Base-by-base conservation (phyloP, 2,113 vertebrate species). In the Nansenia antarctica region DNA sequence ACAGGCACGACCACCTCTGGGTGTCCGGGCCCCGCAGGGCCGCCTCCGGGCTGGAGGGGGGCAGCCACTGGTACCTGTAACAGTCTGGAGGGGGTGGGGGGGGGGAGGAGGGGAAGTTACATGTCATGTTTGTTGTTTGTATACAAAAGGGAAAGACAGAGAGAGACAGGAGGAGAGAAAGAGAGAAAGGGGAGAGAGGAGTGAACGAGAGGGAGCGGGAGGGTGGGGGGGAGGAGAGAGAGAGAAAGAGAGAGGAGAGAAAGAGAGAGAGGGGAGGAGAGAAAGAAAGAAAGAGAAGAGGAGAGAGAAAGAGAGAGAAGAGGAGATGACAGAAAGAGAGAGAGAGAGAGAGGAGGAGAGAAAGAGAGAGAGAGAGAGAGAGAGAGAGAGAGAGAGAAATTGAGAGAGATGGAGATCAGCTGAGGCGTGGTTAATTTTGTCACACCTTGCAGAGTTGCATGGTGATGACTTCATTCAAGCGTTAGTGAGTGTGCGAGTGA, bases 1-100 rank as follows among this genome's bases (percentile, higher is more conserved):
- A 99, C 76, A 96, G 82, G 73, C 96, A 98, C 53, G 92, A 94
- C 31, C 93, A 91, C 11, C 86, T 86, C 70, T 91, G 82, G 0
- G 91, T 91, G 79, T 96, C 89, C 0, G 96, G 96, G 18, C 94
- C 94, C 34, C 85, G 90, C 65, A 98, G 90, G 35, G 55, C 80
- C 20, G 92, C 24, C 0, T 83, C 32, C 1, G 85, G 76, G 9
- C 89, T 76, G 2, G 87, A 87, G 22, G 73, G 65, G 82, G 98
- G 86, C 9, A 87, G 90, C n/a, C n/a, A n/a, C 74, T 89, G 92
- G 80, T 97, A 95, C 62, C 87, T 89, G 80, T 95, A 96, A 79
- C 96, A 98, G 67, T 94, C 97, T 99, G 77, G 67, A 83, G 29
- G 7, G 1, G 11, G 15, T 49, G 3, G 18, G 26, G 42, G n/a